phyloP scores from a whole-genome alignment of 2,113 vertebrate genomes.

The Sitta europaea region DNA sequence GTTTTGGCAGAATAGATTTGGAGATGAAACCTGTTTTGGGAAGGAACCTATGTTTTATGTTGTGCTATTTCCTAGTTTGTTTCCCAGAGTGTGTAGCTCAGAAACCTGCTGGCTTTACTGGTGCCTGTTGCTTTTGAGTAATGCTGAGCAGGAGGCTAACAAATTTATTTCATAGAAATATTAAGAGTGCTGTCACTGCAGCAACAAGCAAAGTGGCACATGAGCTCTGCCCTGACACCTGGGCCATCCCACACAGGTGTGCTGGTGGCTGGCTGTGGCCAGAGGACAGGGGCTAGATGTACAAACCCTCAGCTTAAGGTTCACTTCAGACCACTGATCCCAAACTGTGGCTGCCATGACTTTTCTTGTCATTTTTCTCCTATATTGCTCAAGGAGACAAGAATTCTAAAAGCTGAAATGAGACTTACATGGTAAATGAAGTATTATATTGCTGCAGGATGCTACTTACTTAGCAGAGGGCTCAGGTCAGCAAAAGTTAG shows the following conservation, averaged over 20 bases:
- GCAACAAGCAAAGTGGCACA: rapidly evolving
- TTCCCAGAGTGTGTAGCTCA: not conserved
- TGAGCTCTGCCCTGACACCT: not conserved
- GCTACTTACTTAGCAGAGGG: not conserved
- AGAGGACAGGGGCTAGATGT: not conserved
- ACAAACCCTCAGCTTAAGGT: not conserved
- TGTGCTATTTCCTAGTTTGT: not conserved
- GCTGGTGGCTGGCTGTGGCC: not conserved
- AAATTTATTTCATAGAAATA: not conserved
- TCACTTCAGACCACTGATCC: not conserved
- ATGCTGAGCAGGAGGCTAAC: not conserved
- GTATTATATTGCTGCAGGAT: not conserved
- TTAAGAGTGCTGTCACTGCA: not conserved
- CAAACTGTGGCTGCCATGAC: not conserved
- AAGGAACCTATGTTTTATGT: not conserved
- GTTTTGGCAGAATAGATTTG: not conserved
- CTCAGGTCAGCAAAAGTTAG: not conserved
- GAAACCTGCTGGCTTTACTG: not conserved
- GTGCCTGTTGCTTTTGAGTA: not conserved
- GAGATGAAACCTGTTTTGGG: not conserved
- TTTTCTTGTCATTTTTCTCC: not conserved
- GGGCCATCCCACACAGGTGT: rapidly evolving
- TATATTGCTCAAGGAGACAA: not conserved
- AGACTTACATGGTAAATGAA: not conserved
- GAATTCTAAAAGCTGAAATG: not conserved